Evolutionary conservation across 1,140 invertebrate species (phyloP).

Genomic region (Aradophagus sp.): DNA sequence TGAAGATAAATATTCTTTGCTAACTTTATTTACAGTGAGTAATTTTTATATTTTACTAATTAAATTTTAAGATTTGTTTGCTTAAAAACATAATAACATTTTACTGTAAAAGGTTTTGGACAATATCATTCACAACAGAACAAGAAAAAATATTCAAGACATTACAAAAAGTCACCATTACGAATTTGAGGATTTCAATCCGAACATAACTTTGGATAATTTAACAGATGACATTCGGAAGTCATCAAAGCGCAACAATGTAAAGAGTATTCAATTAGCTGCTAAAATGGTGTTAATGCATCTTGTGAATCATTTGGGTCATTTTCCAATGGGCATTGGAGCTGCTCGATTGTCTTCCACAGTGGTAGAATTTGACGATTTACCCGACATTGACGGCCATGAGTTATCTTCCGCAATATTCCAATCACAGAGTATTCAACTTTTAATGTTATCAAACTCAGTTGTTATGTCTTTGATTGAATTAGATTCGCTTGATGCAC

Average conservation of each 20-base stretch:
- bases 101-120: conserved; percentile 64
- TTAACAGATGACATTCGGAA: conserved; percentile 75
- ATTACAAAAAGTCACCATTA: conserved; percentile 59
- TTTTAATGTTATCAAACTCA: conserved; percentile 89
- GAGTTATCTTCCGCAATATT: conserved; percentile 88
- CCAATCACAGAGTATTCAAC: conserved; percentile 89
- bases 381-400: conserved; percentile 81
- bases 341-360: conserved; percentile 87
- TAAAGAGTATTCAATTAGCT: conserved; percentile 78
- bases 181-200: conserved; percentile 80
- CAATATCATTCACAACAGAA: conserved; percentile 69
- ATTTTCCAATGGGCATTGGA: conserved; percentile 92
- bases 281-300: conserved; percentile 85
- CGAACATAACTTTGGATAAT: conserved; percentile 82
- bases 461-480: conserved; percentile 94
- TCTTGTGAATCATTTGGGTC: conserved; percentile 89
- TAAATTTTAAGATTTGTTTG: neutral
- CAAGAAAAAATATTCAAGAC: conserved; percentile 61
- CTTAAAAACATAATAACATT: neutral
- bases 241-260: conserved; percentile 70
- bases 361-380: conserved; percentile 94
- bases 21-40: conserved; percentile 79
- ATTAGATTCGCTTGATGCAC: conserved; percentile 88
- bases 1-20: conserved; percentile 76
- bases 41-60: conserved; percentile 6